Evolutionary conservation across 2,888 invertebrate species (phyloP).

Genomic region (Hypomecis punctinalis): DNA sequence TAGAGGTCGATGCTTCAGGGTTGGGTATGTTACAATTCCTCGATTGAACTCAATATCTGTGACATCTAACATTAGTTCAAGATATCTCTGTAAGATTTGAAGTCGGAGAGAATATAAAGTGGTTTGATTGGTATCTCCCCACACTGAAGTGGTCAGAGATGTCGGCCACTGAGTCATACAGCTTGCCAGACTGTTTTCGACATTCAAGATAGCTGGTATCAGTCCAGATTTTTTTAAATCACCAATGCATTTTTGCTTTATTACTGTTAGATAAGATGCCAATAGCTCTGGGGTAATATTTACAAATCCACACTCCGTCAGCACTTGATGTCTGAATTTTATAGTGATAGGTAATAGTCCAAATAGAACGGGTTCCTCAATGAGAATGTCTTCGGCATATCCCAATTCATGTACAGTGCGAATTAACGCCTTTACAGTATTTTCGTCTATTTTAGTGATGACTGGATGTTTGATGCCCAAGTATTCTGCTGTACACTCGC

Average conservation of each 20-base stretch:
- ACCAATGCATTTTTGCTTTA: slow-evolving; percentile 66
- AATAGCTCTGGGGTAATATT: slow-evolving; percentile 56
- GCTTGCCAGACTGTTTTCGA: slow-evolving; percentile 75
- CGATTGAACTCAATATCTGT: slow-evolving; percentile 68
- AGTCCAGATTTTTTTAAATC: slow-evolving; percentile 61
- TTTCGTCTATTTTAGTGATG: slow-evolving; percentile 60
- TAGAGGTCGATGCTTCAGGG: slow-evolving; percentile 76
- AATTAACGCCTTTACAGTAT: slow-evolving; percentile 56
- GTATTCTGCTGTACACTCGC: slow-evolving; percentile 62
- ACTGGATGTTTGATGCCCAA: slow-evolving; percentile 68
- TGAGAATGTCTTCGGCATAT: slow-evolving; percentile 55
- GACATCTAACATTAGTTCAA: slow-evolving; percentile 73
- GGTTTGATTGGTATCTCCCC: slow-evolving; percentile 62
- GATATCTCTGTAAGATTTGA: slow-evolving; percentile 75
- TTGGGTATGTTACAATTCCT: slow-evolving; percentile 74
- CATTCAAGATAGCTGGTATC: slow-evolving; percentile 59
- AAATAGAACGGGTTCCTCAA: slow-evolving; percentile 67
- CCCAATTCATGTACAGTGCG: slow-evolving; percentile 64
- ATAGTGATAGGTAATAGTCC: slow-evolving; percentile 70
- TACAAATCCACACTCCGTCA: slow-evolving; percentile 73
- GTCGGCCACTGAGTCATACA: slow-evolving; percentile 80
- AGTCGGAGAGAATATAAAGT: slow-evolving; percentile 66
- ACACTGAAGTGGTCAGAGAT: slow-evolving; percentile 72
- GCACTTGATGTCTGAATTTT: slow-evolving; percentile 67
- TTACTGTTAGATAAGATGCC: slow-evolving; percentile 61